Evolutionary conservation across 2,888 invertebrate genomes (phyloP).

Genomic region (Blastobasis lacticolella): DNA sequence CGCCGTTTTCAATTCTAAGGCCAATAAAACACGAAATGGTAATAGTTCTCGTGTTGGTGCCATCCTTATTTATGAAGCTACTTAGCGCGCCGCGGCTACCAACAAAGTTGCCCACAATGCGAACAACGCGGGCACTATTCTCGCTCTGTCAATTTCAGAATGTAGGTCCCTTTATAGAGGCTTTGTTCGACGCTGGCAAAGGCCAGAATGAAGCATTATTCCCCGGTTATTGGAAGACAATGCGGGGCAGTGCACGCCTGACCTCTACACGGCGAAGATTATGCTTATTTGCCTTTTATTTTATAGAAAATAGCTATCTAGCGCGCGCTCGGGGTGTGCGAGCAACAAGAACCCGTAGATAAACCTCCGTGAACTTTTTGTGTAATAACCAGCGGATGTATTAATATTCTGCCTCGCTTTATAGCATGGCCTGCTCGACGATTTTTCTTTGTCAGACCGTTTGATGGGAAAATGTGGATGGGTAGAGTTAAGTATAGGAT

Average conservation of each 20-base stretch:
- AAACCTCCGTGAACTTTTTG: constrained; percentile 33
- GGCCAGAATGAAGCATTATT: constrained; percentile 24
- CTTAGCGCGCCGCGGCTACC: constrained; percentile 6
- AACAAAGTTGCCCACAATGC: constrained; percentile 48
- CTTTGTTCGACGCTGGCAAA: constrained; percentile 34
- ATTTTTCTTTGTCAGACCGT: constrained; percentile 13
- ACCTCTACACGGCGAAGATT: constrained; percentile 41
- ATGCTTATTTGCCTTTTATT: constrained; percentile 55
- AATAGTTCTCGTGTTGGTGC: not conserved
- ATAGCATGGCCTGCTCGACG: constrained; percentile 19
- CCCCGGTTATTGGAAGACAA: constrained; percentile 41
- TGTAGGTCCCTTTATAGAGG: constrained; percentile 28
- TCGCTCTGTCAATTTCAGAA: constrained; percentile 47
- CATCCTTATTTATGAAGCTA: constrained; percentile 7
- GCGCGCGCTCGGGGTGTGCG: constrained; percentile 33
- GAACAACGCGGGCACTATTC: constrained; percentile 23
- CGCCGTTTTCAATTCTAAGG: constrained; percentile 6
- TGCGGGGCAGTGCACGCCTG: constrained; percentile 49
- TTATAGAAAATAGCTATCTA: constrained; percentile 45
- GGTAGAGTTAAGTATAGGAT: constrained; percentile 7
- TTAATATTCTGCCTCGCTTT: constrained; percentile 35
- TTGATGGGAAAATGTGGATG: constrained; percentile 14
- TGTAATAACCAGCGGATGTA: constrained; percentile 42
- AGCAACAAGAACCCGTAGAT: constrained; percentile 35
- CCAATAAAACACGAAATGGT: constrained; percentile 2